Base-by-base conservation (phyloP, 2,888 invertebrate genomes). In the Drosophila siamana region DNA sequence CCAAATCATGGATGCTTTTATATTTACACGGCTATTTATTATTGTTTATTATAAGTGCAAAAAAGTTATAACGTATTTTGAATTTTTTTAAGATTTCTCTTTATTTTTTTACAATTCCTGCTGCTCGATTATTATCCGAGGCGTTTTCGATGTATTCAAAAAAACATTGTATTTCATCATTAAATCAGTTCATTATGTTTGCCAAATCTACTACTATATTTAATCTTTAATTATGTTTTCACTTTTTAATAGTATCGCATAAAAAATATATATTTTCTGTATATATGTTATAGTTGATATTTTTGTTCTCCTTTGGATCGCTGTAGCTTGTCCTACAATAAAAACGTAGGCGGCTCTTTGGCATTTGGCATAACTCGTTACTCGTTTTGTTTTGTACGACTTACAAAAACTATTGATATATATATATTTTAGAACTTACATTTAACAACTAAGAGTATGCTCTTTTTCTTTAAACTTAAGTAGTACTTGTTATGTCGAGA, bases 241-340 rank as follows among this genome's bases (percentile, higher is more conserved):
- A 36, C 59, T 38, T 7, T 38, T 15, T 50, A 47, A 59, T 48
- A 70, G 56, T 61, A 59, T 66, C 55, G 55, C 56, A 57, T 78
- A 73, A 48, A 78, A 69, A 64, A 62, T 73, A 78, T 50, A 47
- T 54, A 28, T 55, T 9, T 41, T 44, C 30, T 51, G 47, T 56
- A 50, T 44, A 50, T 59, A 48, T 66, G 30, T 59, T 50, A 9
- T 48, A 57, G 54, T 48, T 40, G 40, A 56, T 41, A 51, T 84
- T 88, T 82, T 88, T 82, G 80, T 78, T 86, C 74, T 66, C 40
- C 57, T 60, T 71, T 71, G 76, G 57, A 54, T 80, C 77, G 55
- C 48, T 66, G 5, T 55, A 69, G 47, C 67, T 33, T 44, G 56
- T 19, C 44, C 74, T 74, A 79, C 65, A 59, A 19, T 46, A 30